A percentile compares a stretch with the other conserved stretches of the same genome.
phyloP scores from a whole-genome alignment of 1,140 invertebrate genomes.

The Ostrea denselamellosa region DNA sequence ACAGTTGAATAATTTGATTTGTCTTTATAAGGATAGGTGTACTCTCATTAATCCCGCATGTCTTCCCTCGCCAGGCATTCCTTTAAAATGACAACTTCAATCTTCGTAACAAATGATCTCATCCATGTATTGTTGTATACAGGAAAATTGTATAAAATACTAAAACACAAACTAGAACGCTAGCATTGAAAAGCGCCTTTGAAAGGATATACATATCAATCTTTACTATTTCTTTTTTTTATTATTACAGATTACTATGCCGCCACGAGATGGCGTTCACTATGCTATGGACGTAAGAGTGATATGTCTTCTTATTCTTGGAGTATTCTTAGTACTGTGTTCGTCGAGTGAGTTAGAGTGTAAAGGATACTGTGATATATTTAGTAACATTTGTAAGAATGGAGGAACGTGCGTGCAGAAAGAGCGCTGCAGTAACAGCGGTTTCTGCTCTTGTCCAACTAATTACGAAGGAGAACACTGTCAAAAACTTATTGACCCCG shows the following conservation, averaged over 20 bases:
- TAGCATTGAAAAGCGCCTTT: neutral
- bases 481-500: neutral
- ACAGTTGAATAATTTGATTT: constrained; percentile 2
- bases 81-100: constrained; percentile 39
- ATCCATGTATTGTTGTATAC: neutral
- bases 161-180: neutral
- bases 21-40: neutral
- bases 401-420: constrained; percentile 41
- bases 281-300: constrained; percentile 10
- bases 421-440: neutral
- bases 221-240: neutral
- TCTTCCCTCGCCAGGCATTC: neutral
- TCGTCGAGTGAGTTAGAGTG: neutral
- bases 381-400: constrained; percentile 48
- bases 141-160: neutral
- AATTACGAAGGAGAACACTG: constrained; percentile 40
- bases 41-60: neutral
- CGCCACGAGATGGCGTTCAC: neutral
- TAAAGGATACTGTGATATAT: constrained; percentile 43
- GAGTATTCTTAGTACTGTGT: neutral
- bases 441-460: constrained; percentile 27
- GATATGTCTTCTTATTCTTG: neutral
- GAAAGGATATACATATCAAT: neutral
- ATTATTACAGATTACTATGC: constrained; percentile 41
- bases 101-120: constrained; percentile 26